Conservation (phyloP, 2,113 vertebrate genomes). For the Tinamus guttatus region DNA sequence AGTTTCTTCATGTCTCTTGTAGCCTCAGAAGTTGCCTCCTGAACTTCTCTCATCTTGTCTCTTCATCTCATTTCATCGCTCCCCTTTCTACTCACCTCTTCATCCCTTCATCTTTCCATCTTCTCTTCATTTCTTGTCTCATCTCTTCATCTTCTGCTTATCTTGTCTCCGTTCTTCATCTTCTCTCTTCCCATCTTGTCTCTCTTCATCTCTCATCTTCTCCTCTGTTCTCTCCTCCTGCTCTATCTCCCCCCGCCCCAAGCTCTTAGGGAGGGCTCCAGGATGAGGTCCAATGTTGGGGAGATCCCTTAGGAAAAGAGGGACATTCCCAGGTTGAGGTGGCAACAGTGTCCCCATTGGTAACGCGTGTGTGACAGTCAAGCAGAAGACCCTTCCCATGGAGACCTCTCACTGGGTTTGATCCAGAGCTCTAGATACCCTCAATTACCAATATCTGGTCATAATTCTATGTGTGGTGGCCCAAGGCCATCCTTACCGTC, state of each 20-base stretch:
- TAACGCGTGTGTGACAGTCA: not conserved
- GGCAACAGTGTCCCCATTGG: not conserved
- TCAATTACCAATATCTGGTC: not conserved
- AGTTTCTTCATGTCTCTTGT: not conserved
- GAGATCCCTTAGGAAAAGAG: not conserved
- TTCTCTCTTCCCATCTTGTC: not conserved
- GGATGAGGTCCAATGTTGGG: fast-evolving
- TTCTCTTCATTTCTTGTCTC: not conserved
- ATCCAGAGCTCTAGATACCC: not conserved
- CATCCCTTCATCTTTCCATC: not conserved
- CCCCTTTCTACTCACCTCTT: not conserved
- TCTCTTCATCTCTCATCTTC: not conserved
- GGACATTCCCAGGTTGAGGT: not conserved
- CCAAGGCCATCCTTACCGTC: constrained; percentile 82
- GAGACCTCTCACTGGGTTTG: not conserved
- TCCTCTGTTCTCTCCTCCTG: not conserved
- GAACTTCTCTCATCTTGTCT: not conserved
- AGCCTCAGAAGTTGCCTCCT: too few species aligned
- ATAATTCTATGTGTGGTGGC: fast-evolving
- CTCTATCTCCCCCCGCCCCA: not conserved
- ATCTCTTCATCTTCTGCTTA: not conserved
- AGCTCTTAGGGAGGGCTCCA: not conserved
- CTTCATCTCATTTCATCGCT: not conserved
- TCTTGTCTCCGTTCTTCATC: not conserved
- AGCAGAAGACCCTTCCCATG: not conserved